A percentile compares a stretch with the other conserved stretches of the same genome.
These are phyloP conservation scores for Limnephilus lunatus DNA, from an alignment of 2,888 invertebrate genomes.

Conservation along the genomic window DNA sequence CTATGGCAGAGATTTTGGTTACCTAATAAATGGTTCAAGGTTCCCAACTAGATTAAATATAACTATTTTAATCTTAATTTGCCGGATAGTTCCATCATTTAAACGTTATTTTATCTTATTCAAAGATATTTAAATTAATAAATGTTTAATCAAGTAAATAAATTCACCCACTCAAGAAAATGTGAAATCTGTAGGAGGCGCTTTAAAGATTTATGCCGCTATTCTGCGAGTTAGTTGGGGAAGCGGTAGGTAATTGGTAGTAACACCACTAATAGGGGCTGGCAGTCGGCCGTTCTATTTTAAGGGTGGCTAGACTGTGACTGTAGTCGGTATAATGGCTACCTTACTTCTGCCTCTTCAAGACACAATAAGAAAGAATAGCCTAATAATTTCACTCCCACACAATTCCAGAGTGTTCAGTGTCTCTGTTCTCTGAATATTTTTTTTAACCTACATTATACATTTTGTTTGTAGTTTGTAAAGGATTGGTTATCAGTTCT, in stretches of 20 bases:
- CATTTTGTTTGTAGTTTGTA: too few relatives aligned
- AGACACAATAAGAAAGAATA: background rate
- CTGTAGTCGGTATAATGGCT: background rate
- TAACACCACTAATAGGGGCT: background rate
- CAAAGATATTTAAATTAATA: too few relatives aligned
- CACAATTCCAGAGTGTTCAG: background rate
- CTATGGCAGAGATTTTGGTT: too few relatives aligned
- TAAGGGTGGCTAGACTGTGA: background rate
- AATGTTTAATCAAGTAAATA: background rate
- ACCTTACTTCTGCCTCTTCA: background rate
- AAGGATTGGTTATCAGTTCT: too few relatives aligned
- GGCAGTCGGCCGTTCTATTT: background rate
- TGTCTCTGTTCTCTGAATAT: too few relatives aligned
- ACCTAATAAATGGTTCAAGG: too few relatives aligned
- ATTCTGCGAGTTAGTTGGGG: background rate
- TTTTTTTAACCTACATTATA: too few relatives aligned
- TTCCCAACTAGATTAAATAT: too few relatives aligned
- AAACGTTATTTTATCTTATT: too few relatives aligned
- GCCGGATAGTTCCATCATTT: too few relatives aligned
- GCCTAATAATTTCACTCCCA: too few relatives aligned
- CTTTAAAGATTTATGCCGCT: background rate
- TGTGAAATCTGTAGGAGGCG: background rate
- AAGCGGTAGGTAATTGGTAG: background rate
- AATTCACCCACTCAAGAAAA: background rate
- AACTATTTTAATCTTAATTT: too few relatives aligned